Evolutionary conservation across 1,140 invertebrate genomes (phyloP).

Genomic region (Mycetomoellerius zeteki): DNA sequence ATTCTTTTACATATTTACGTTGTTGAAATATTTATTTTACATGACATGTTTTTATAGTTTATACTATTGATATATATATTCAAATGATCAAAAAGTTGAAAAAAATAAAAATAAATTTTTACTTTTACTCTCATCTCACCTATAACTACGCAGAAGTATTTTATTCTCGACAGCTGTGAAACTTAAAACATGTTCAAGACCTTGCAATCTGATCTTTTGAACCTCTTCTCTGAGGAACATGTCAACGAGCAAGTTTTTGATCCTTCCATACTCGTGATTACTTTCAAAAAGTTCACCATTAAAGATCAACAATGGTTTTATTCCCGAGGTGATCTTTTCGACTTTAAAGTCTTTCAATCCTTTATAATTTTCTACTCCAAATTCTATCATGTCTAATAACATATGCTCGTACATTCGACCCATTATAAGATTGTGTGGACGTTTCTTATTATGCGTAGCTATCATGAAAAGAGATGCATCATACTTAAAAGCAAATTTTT

Average conservation of each 20-base stretch:
- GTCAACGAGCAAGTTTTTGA: conserved; percentile 97
- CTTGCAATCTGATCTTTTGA: conserved; percentile 94
- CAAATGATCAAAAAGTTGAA: conserved; percentile 39
- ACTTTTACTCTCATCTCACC: conserved; percentile 84
- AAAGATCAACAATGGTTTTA: conserved; percentile 97
- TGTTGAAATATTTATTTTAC: conserved; percentile 3
- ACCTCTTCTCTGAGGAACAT: conserved; percentile 96
- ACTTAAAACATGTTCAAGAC: conserved; percentile 96
- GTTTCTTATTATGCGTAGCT: conserved; percentile 97
- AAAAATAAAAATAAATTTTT: conserved; percentile 44
- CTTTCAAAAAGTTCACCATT: conserved; percentile 97
- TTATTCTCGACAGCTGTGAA: conserved; percentile 94
- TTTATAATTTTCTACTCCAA: conserved; percentile 95
- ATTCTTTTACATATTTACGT: not conserved
- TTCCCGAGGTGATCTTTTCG: conserved; percentile 93
- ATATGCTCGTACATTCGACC: conserved; percentile 96
- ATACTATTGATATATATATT: not conserved
- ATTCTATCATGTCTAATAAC: conserved; percentile 98
- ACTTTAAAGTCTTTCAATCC: conserved; percentile 93
- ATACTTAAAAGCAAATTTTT: conserved; percentile 94
- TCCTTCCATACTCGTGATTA: conserved; percentile 92
- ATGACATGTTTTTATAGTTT: not conserved
- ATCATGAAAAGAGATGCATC: conserved; percentile 96
- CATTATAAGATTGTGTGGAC: conserved; percentile 96
- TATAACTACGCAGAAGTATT: conserved; percentile 95